Evolutionary conservation across 2,797 vertebrate genomes (phyloP), one percentile per base, ranked within the genome.

Genomic region (Austrolebias charrua): DNA sequence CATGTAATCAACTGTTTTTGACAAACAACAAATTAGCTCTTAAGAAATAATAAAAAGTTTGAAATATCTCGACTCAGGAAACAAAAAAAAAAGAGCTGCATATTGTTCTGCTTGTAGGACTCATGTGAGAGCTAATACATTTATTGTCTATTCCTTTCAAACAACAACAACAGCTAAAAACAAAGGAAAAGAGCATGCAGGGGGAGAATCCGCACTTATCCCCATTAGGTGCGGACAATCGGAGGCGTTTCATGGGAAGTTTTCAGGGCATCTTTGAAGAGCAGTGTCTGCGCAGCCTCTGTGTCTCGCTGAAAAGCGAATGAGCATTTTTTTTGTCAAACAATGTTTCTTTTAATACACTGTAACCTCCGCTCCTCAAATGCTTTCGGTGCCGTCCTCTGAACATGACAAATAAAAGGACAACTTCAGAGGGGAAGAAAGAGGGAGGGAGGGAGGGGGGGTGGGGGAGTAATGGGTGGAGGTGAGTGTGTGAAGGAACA

Each of bases 341-440:
- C 84, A 88, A 81, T 75, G 76, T 83, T 84, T 81, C 65, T 75
- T 90, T 88, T 90, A 86, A 87, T 82, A 85, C 73, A 45, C 70
- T 78, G 71, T 79, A 87, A 79, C 87, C 87, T 86, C 79, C 66
- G 78, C 80, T 85, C 78, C 77, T 86, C 73, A 51, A 53, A 85
- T 54, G 83, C 78, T 85, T 81, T 40, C 78, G 77, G 75, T 69
- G 66, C 72, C 48, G 69, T 86, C 80, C 82, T 85, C 80, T 84
- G 86, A 88, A 88, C 82, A 82, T 56, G 73, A 78, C 58, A 70
- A 82, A 87, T 81, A 83, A 87, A 87, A 80, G 76, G 74, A 77
- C 50, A 61, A 79, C 67, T 78, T 71, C 77, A 80, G 75, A 84
- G 70, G 69, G 57, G 70, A 47, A 69, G 60, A 59, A 55, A 60